Conservation (phyloP, 92 coral and sea anemone species). For the Pocillopora grandis region DNA sequence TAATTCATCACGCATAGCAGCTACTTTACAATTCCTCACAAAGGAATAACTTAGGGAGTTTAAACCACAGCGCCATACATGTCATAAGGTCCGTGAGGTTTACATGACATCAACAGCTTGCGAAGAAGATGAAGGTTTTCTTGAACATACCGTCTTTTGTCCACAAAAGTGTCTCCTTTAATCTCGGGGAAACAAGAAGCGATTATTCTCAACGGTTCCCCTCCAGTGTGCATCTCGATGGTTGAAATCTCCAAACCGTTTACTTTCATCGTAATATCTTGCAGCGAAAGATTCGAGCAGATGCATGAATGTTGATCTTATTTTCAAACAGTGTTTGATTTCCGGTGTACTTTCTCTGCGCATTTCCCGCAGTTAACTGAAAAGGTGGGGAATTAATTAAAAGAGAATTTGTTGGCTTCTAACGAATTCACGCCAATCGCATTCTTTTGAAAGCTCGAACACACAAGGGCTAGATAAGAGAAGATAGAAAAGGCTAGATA, state of each 20-base stretch:
- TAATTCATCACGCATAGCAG: too few relatives aligned
- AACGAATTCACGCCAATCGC: too few relatives aligned
- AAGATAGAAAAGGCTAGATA: too few relatives aligned
- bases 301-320: neutral
- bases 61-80: constrained; percentile 89
- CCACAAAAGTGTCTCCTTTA: constrained; percentile 86
- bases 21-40: too few relatives aligned
- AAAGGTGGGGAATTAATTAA: too few relatives aligned
- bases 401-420: too few relatives aligned
- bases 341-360: neutral
- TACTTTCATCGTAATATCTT: constrained; percentile 32
- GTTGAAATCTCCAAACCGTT: constrained; percentile 69
- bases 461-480: too few relatives aligned
- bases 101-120: constrained; percentile 75
- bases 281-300: neutral
- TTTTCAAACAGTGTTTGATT: neutral
- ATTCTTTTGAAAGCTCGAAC: too few relatives aligned
- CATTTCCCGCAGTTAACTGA: neutral
- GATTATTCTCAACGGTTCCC: constrained; percentile 85
- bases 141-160: constrained; percentile 80
- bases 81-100: constrained; percentile 94
- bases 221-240: constrained; percentile 99
- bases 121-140: constrained; percentile 92
- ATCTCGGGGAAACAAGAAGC: constrained; percentile 88
- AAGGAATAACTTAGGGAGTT: too few relatives aligned